Conservation (phyloP, 2,888 invertebrate genomes). For the Spisula solida region DNA sequence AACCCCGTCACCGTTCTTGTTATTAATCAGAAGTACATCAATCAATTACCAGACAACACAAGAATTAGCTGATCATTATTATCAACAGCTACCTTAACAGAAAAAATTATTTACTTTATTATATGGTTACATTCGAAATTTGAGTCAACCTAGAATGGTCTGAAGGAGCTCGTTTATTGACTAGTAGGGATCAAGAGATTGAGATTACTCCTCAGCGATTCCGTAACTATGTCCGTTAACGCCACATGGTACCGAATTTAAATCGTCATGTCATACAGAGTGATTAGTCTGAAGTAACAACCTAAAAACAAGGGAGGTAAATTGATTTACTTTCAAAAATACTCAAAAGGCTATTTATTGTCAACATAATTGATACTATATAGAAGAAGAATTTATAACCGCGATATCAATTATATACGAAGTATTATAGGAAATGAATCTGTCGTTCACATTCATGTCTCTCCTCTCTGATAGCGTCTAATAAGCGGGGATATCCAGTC, state of each 20-base stretch:
- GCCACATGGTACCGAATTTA: background rate
- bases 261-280: background rate
- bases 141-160: background rate
- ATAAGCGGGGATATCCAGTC: background rate
- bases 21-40: conserved; percentile 16
- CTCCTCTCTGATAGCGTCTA: background rate
- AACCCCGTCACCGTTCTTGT: conserved; percentile 19
- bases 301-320: background rate
- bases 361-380: background rate
- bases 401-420: background rate
- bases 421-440: background rate
- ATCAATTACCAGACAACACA: conserved; percentile 9
- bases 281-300: background rate
- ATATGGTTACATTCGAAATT: background rate
- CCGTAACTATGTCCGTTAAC: background rate
- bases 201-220: background rate
- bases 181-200: background rate
- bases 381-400: background rate
- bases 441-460: background rate
- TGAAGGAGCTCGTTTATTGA: conserved; percentile 13
- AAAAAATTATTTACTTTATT: conserved; percentile 9
- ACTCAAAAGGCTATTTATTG: background rate
- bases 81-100: background rate
- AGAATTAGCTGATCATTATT: conserved; percentile 8
- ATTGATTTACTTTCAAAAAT: background rate